Evolutionary conservation across 1,140 invertebrate species (phyloP).

Genomic region (Drosophila nebulosa): DNA sequence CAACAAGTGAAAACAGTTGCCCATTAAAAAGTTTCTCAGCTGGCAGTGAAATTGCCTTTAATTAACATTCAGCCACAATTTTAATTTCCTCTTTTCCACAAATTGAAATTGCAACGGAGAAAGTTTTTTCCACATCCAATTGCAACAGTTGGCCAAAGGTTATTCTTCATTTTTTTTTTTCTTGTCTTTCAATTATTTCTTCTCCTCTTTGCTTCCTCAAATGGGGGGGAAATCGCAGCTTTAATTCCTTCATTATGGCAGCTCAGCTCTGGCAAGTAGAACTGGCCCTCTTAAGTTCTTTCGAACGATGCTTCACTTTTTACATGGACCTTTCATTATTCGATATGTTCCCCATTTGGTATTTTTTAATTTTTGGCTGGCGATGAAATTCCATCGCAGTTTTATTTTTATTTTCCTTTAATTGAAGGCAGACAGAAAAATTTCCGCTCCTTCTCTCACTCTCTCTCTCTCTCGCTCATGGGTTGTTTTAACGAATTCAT

Average conservation of each 20-base stretch:
- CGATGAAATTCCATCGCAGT: slow-evolving; percentile 1
- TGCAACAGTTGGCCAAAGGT: slow-evolving; percentile 3
- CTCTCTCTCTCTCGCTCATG: neutral
- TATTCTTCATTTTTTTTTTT: neutral
- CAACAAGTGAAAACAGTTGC: neutral
- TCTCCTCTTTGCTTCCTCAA: neutral
- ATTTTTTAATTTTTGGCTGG: slow-evolving; percentile 16
- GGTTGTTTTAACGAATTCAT: slow-evolving; percentile 45
- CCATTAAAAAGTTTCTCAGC: slow-evolving; percentile 1
- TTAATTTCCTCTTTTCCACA: neutral
- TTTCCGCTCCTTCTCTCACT: too few species aligned
- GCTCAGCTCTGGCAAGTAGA: neutral
- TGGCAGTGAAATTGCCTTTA: slow-evolving; percentile 4
- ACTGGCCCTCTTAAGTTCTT: neutral
- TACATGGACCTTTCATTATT: slow-evolving; percentile 18
- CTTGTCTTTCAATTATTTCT: neutral
- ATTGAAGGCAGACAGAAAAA: slow-evolving; percentile 23
- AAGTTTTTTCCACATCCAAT: neutral
- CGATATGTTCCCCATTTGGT: slow-evolving; percentile 2
- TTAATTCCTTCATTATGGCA: slow-evolving; percentile 4
- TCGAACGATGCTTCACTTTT: slow-evolving; percentile 2
- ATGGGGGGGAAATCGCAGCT: neutral
- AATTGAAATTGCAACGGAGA: neutral
- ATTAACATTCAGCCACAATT: slow-evolving; percentile 4
- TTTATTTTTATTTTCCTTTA: slow-evolving; percentile 25